Percentiles rank a stretch among this genome's conserved stretches.
phyloP scores from a whole-genome alignment of 2,113 vertebrate genomes.

The Pseudopipra pipra region DNA sequence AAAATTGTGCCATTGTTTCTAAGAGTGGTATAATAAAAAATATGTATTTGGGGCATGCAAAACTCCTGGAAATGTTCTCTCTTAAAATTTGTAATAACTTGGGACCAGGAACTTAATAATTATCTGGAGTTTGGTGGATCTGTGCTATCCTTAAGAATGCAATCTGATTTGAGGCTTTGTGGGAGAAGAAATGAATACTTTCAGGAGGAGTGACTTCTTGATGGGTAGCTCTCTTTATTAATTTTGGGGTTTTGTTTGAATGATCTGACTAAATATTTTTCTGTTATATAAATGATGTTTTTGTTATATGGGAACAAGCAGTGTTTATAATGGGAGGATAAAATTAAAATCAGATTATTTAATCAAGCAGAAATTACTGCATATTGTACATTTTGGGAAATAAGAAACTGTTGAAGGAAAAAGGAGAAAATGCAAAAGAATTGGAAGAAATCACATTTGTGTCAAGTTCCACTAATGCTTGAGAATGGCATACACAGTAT shows the following conservation, averaged over 20 bases:
- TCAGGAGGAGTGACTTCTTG: background rate
- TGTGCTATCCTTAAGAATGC: background rate
- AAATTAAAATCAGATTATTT: constrained; percentile 12
- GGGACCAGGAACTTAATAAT: background rate
- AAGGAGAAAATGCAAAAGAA: background rate
- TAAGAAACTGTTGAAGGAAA: background rate
- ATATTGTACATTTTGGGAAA: background rate
- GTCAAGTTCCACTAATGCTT: background rate
- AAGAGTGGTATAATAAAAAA: background rate
- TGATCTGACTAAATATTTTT: constrained; percentile 28
- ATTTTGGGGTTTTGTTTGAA: background rate
- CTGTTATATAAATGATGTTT: background rate
- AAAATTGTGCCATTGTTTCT: background rate
- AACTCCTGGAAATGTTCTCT: background rate
- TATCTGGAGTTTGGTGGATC: background rate
- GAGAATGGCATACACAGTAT: background rate
- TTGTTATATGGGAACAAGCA: background rate
- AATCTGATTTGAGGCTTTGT: background rate
- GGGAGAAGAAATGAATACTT: background rate
- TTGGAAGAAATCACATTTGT: background rate
- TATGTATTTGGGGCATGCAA: background rate
- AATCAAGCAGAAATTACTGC: background rate
- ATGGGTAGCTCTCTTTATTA: background rate
- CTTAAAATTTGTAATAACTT: background rate
- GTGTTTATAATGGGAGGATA: background rate